These are phyloP conservation scores for Rhynchomys soricoides DNA, from an alignment of 2,113 vertebrate species.

Conservation along the genomic window DNA sequence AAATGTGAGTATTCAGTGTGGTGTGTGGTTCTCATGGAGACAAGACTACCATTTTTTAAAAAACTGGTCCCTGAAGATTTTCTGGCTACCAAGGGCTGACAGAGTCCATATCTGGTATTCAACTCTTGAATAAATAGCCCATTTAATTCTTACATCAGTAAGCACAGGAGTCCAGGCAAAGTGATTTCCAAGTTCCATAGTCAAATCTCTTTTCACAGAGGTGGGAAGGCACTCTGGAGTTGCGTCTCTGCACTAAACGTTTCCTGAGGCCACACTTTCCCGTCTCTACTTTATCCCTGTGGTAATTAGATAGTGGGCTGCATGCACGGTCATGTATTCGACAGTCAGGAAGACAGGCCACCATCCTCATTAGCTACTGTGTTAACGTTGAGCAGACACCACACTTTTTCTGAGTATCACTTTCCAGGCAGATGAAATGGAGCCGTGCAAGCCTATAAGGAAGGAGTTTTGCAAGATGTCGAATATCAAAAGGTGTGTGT, in stretches of 20 bases:
- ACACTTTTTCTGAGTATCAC: background rate
- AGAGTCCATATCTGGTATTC: background rate
- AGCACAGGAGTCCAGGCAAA: background rate
- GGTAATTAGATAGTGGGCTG: background rate
- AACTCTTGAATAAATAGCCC: background rate
- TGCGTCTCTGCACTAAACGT: rapidly evolving
- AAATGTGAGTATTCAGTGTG: background rate
- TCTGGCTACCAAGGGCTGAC: background rate
- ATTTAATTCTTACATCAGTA: rapidly evolving
- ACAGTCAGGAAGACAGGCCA: background rate
- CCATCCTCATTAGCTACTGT: background rate
- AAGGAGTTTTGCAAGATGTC: background rate
- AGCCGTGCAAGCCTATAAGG: background rate
- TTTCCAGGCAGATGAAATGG: background rate
- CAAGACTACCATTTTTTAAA: background rate
- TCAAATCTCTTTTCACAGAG: background rate
- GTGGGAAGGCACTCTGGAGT: background rate
- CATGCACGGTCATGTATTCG: rapidly evolving
- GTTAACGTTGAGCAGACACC: background rate
- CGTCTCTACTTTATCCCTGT: background rate
- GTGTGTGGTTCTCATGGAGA: background rate
- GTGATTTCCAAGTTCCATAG: rapidly evolving
- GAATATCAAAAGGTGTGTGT: rapidly evolving
- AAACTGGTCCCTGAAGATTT: background rate
- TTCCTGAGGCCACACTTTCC: no score